Base-by-base conservation (phyloP, 2,797 vertebrate genomes). In the Arrhamphus sclerolepis region DNA sequence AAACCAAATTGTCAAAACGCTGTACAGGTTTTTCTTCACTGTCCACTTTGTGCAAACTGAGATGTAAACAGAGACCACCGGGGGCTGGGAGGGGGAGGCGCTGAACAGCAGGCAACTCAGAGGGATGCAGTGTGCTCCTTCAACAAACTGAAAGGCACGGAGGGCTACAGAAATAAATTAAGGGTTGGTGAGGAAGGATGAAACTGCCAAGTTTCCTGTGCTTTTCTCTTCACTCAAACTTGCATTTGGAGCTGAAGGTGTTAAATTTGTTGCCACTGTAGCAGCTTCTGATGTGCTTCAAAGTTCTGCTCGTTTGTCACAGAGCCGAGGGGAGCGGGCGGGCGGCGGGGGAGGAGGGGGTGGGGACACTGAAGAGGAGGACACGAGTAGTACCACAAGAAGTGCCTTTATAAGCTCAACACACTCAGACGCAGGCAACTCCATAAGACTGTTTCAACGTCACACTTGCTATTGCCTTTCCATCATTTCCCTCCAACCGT, bases 261-360 rank as follows among this genome's bases (percentile, higher is more conserved):
- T 75, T 28, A 3, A 29, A 60, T 49, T 82, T 70, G 83, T 85
- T 4, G 80, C 81, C 85, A 79, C 87, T 74, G 3, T 75, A 77
- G 83, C 85, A 88, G 82, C 80, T 84, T 84, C 80, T 44, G 11
- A 76, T 89, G 88, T 90, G 89, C 88, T 88, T 89, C 74, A 70
- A 55, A 64, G 72, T 70, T 77, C 56, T 64, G 82, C 85, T 18
- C 63, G 86, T 93, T 95, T 93, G 95, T 94, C 95, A 94, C 94
- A 94, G 93, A 67, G n/a, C 78, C 58, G 78, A 74, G 57, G 68
- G 44, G 54, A 68, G 42, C 1, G 43, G 57, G 2, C 39, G 46
- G 34, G 5, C n/a, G n/a, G n/a, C n/a, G n/a, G n/a, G n/a, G n/a
- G n/a, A n/a, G n/a, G n/a, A n/a, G n/a, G n/a, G n/a, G n/a, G n/a